Conservation (phyloP, 1,140 invertebrate genomes). For the Drosophila asahinai region DNA sequence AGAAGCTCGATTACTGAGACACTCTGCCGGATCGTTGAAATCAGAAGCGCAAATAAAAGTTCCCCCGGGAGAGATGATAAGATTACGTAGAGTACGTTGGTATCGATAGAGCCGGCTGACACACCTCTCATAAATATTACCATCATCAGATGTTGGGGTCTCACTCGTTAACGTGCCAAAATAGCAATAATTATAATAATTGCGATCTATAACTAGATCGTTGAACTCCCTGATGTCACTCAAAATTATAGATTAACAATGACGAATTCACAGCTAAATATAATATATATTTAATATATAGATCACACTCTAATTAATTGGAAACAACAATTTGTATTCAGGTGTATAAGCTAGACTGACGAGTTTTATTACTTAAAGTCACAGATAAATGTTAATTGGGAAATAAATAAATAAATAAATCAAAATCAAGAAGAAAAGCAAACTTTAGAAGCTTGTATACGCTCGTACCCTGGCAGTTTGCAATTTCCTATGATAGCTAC, state of each 20-base stretch:
- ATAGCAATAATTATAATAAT: not conserved
- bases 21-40: conserved; percentile 1
- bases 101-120: conserved; percentile 21
- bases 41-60: conserved; percentile 28
- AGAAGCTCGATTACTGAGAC: conserved; percentile 37
- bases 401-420: not conserved
- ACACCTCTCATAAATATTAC: conserved; percentile 18
- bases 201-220: not conserved
- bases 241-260: not conserved
- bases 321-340: not conserved
- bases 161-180: not conserved
- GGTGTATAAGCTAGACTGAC: not conserved
- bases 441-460: too few species aligned
- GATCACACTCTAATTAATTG: not conserved
- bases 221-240: too few species aligned
- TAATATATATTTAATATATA: not conserved
- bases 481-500: too few species aligned
- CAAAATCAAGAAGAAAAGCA: too few species aligned
- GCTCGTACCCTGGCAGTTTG: too few species aligned
- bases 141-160: not conserved
- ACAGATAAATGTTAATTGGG: too few species aligned
- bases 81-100: conserved; percentile 27
- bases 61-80: conserved; percentile 38
- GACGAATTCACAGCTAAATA: too few species aligned
- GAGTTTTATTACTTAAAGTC: not conserved